A percentile compares a stretch with the other conserved stretches of the same genome.
Conservation (phyloP, 1,140 invertebrate species). For the Lepeophtheirus salmonis region DNA sequence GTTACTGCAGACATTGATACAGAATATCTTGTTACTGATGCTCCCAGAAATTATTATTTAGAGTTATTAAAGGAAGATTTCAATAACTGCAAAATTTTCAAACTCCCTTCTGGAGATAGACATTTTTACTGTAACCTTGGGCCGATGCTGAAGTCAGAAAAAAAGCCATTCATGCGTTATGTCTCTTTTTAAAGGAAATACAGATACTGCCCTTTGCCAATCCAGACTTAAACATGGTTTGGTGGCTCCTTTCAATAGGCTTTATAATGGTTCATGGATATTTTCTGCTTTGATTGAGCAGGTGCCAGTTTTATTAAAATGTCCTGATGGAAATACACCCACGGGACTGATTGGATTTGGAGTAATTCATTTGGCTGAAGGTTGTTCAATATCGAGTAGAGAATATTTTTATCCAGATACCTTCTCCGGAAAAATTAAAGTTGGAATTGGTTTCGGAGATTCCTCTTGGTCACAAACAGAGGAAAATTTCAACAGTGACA, state of each 20-base stretch:
- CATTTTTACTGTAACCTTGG: conserved; percentile 13
- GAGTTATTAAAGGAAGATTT: conserved; percentile 17
- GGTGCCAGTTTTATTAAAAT: conserved; percentile 1
- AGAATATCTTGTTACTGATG: conserved; percentile 11
- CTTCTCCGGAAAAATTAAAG: neutral
- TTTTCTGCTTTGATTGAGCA: conserved; percentile 14
- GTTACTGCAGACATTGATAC: conserved; percentile 14
- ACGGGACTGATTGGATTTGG: conserved; percentile 15
- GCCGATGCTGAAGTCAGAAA: conserved; percentile 1
- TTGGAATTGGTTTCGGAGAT: conserved; percentile 1
- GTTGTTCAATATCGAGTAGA: neutral
- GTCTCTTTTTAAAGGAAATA: conserved; percentile 2
- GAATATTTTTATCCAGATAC: conserved; percentile 14
- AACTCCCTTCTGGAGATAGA: no score
- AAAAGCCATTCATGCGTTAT: conserved; percentile 4
- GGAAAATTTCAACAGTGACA: no score
- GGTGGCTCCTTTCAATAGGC: conserved; percentile 12
- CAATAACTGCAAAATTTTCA: conserved; percentile 8
- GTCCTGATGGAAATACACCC: conserved; percentile 1
- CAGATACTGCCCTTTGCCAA: conserved; percentile 9
- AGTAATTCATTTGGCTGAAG: conserved; percentile 4
- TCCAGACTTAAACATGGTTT: conserved; percentile 8
- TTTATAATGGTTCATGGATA: conserved; percentile 18
- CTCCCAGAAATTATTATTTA: conserved; percentile 1
- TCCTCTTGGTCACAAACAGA: no score